These are phyloP conservation scores for Epizoanthus scotinus DNA, from an alignment of 92 coral and sea anemone species.

Conservation along the genomic window DNA sequence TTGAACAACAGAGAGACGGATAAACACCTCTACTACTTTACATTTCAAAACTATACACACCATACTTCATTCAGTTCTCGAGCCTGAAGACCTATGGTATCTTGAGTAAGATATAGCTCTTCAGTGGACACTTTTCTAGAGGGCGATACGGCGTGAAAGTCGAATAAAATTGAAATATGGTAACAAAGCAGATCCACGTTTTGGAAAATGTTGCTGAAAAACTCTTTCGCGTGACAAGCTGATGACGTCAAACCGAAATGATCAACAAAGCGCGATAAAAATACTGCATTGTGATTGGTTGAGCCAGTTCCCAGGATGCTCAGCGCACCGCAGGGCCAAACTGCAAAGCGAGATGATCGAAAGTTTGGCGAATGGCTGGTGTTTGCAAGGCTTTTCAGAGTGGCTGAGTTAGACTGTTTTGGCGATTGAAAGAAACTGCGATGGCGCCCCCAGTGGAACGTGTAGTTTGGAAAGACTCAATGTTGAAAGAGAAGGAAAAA, in stretches of 20 bases:
- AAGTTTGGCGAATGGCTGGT: slow-evolving; percentile 33
- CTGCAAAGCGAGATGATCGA: slow-evolving; percentile 23
- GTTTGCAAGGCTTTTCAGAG: slow-evolving; percentile 34
- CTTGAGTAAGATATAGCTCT: not conserved
- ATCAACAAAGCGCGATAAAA: slow-evolving; percentile 73
- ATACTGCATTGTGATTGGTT: slow-evolving; percentile 65
- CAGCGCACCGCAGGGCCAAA: slow-evolving; percentile 33
- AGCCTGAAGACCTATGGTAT: not conserved
- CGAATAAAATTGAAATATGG: slow-evolving; percentile 3
- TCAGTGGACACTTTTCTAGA: not conserved
- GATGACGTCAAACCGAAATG: slow-evolving; percentile 84
- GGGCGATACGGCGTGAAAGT: slow-evolving; percentile 14
- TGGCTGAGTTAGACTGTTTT: slow-evolving; percentile 41
- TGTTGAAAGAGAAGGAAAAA: slow-evolving; percentile 81
- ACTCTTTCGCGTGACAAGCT: slow-evolving; percentile 64
- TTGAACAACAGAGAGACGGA: slow-evolving; percentile 4
- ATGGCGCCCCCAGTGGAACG: slow-evolving; percentile 73
- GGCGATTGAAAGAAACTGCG: slow-evolving; percentile 42
- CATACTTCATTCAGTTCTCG: slow-evolving; percentile 38
- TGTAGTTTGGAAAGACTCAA: slow-evolving; percentile 63
- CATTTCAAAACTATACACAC: slow-evolving; percentile 14
- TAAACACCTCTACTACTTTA: slow-evolving; percentile 31
- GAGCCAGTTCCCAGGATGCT: slow-evolving; percentile 51
- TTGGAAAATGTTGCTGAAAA: slow-evolving; percentile 42
- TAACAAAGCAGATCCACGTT: slow-evolving; percentile 26